Evolutionary conservation across 2,888 invertebrate species (phyloP).

Genomic region (Drosophila histrio): DNA sequence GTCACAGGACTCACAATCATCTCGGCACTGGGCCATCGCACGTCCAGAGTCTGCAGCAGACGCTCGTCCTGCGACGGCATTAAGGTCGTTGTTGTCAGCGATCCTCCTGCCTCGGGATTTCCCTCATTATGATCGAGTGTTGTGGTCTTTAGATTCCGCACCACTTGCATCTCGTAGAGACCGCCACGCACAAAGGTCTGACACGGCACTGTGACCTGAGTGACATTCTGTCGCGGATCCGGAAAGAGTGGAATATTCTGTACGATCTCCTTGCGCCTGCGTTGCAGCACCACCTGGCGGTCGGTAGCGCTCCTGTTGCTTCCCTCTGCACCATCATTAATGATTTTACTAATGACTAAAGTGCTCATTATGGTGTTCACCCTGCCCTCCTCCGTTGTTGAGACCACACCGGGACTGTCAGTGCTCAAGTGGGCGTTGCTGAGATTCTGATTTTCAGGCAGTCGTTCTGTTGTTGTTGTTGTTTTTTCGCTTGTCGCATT

Average conservation of each 20-base stretch:
- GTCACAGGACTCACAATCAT: conserved; percentile 90
- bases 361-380: conserved; percentile 81
- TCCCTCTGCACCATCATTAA: conserved; percentile 64
- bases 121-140: conserved; percentile 26
- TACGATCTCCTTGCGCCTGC: conserved; percentile 79
- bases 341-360: conserved; percentile 83
- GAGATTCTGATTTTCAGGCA: conserved; percentile 20
- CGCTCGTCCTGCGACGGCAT: conserved; percentile 81
- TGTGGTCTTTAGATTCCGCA: conserved; percentile 76
- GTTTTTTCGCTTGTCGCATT: neutral
- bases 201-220: conserved; percentile 82
- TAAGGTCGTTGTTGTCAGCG: conserved; percentile 72
- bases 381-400: conserved; percentile 34
- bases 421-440: conserved; percentile 58
- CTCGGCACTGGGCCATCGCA: conserved; percentile 91
- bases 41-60: conserved; percentile 87
- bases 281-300: conserved; percentile 59
- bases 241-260: conserved; percentile 82
- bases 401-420: conserved; percentile 21
- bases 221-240: conserved; percentile 82
- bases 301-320: conserved; percentile 17
- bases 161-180: conserved; percentile 82
- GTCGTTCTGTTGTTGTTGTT: conserved; percentile 10
- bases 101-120: neutral
- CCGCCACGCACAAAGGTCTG: conserved; percentile 82